These are phyloP conservation scores for Aspidoscelis tigris DNA, from an alignment of 2,113 vertebrate genomes.

Conservation along the genomic window DNA sequence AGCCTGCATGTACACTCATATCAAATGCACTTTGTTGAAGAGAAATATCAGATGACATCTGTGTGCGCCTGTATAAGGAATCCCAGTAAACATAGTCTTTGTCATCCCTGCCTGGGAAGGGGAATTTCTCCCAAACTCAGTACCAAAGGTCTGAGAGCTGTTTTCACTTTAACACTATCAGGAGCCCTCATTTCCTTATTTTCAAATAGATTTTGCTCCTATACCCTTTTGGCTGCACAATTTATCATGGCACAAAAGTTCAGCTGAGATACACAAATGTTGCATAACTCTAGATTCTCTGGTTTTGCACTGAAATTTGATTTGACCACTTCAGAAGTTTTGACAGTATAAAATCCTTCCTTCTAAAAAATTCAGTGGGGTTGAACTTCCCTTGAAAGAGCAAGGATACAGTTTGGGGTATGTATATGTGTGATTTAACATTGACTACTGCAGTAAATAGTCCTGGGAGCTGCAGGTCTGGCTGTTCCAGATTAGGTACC, in stretches of 20 bases:
- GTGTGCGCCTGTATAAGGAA: background rate
- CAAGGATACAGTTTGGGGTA: no score
- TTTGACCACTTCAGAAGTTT: background rate
- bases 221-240: background rate
- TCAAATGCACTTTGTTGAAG: background rate
- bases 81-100: background rate
- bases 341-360: no score
- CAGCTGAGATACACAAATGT: background rate
- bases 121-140: background rate
- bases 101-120: background rate
- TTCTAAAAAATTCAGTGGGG: no score
- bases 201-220: background rate
- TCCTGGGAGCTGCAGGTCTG: no score
- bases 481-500: no score
- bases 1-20: background rate
- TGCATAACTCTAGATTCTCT: background rate
- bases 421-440: no score
- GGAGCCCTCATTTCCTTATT: background rate
- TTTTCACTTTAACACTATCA: background rate
- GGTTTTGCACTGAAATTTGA: background rate
- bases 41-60: background rate
- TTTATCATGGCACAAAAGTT: background rate
- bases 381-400: no score
- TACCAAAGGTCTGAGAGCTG: no score
- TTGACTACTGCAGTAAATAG: no score